Conservation (phyloP, 2,888 invertebrate genomes). For the Spisula subtruncata region DNA sequence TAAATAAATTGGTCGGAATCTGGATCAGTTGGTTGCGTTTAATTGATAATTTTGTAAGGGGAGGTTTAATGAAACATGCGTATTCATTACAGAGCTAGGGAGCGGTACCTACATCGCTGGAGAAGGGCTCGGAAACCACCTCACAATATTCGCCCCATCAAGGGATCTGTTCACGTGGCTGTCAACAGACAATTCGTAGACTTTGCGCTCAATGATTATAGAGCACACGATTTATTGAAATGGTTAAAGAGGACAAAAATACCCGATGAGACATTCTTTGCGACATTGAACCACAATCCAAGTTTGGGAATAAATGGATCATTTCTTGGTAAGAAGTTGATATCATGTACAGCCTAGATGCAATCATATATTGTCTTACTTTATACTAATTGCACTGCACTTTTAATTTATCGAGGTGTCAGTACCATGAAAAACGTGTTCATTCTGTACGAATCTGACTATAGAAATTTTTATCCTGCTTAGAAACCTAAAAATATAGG, state of each 20-base stretch:
- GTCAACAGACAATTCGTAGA: constrained; percentile 78
- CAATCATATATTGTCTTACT: too few relatives aligned
- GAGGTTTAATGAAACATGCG: too few relatives aligned
- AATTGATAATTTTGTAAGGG: too few relatives aligned
- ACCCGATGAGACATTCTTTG: constrained; percentile 82
- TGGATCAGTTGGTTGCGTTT: too few relatives aligned
- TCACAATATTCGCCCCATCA: constrained; percentile 70
- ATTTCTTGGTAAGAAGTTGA: constrained; percentile 70
- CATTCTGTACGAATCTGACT: too few relatives aligned
- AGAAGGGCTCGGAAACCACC: constrained; percentile 53
- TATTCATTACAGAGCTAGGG: constrained; percentile 42
- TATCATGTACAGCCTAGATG: too few relatives aligned
- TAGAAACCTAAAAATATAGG: too few relatives aligned
- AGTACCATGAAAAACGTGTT: too few relatives aligned
- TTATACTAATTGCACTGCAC: too few relatives aligned
- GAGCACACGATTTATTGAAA: constrained; percentile 75
- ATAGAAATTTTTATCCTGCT: too few relatives aligned
- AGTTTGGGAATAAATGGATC: constrained; percentile 77
- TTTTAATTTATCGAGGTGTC: too few relatives aligned
- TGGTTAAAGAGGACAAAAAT: constrained; percentile 78
- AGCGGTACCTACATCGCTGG: constrained; percentile 58
- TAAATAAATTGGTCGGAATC: too few relatives aligned
- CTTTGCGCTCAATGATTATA: constrained; percentile 71
- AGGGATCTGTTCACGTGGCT: constrained; percentile 80
- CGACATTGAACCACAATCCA: constrained; percentile 81